phyloP scores from a whole-genome alignment of 1,140 invertebrate species.

The Micrasema minimum region DNA sequence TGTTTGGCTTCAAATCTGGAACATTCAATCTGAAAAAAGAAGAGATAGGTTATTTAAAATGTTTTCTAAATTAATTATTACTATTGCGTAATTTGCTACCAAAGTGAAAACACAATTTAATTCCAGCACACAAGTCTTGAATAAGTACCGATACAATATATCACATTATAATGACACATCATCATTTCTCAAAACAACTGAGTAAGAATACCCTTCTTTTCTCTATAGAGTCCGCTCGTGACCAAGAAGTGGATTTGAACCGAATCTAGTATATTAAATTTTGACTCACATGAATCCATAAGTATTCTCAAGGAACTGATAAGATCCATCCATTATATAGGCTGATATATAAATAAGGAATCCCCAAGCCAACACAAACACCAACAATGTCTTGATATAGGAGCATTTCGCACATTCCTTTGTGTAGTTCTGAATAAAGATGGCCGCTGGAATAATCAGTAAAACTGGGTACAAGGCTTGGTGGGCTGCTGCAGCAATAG shows the following conservation, averaged over 20 bases:
- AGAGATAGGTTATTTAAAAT: slow-evolving; percentile 8
- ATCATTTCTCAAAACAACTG: no score
- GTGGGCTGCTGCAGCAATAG: slow-evolving; percentile 81
- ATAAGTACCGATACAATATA: no score
- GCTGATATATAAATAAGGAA: slow-evolving; percentile 64
- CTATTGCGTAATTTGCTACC: no score
- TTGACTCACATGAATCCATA: slow-evolving; percentile 89
- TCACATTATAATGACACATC: no score
- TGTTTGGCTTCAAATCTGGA: slow-evolving; percentile 95
- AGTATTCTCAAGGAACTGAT: slow-evolving; percentile 80
- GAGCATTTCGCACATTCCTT: slow-evolving; percentile 66
- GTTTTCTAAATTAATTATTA: slow-evolving; percentile 5
- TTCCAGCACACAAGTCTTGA: neutral
- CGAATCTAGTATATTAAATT: no score
- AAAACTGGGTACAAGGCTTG: slow-evolving; percentile 89
- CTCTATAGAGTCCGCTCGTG: no score
- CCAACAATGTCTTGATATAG: slow-evolving; percentile 62
- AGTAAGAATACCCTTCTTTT: no score
- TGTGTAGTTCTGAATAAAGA: slow-evolving; percentile 61
- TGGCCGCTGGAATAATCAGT: slow-evolving; percentile 81
- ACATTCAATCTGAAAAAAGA: slow-evolving; percentile 76
- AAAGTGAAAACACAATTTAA: neutral
- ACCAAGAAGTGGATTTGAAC: no score
- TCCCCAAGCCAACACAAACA: slow-evolving; percentile 64
- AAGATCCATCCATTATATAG: slow-evolving; percentile 70